Percentiles rank a stretch among this genome's conserved stretches.
phyloP scores from a whole-genome alignment of 2,888 invertebrate species.

The Agrilus biguttatus region DNA sequence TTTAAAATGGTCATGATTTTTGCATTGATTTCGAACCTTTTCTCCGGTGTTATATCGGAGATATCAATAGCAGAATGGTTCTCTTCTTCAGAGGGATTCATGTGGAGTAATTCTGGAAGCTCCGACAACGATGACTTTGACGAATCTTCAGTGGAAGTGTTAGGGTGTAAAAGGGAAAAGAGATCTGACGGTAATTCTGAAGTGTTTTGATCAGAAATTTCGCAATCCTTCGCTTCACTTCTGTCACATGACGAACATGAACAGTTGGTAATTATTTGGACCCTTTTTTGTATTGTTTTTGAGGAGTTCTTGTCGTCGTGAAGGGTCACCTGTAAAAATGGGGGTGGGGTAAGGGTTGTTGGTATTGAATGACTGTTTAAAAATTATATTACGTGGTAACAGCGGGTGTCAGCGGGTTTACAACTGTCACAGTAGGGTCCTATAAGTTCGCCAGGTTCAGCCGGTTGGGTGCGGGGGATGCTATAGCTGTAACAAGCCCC shows the following conservation, averaged over 20 bases:
- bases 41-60: conserved; percentile 12
- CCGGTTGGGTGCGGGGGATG: conserved; percentile 51
- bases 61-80: conserved; percentile 5
- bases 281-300: conserved; percentile 40
- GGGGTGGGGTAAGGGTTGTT: too few species aligned
- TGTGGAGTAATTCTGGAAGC: conserved; percentile 19
- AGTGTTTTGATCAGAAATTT: conserved; percentile 33
- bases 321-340: conserved; percentile 36
- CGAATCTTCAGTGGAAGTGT: conserved; percentile 9
- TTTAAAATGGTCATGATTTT: conserved; percentile 19
- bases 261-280: conserved; percentile 52
- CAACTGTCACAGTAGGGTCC: conserved; percentile 57
- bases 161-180: conserved; percentile 19
- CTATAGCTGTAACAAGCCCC: conserved; percentile 59
- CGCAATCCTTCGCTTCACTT: conserved; percentile 30
- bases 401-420: conserved; percentile 46
- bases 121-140: conserved; percentile 14
- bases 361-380: too few species aligned
- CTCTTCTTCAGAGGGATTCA: conserved; percentile 1
- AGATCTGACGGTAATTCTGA: conserved; percentile 29
- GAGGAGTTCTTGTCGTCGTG: conserved; percentile 37
- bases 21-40: conserved; percentile 15
- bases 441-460: conserved; percentile 47
- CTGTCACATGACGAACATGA: conserved; percentile 47
- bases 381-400: conserved; percentile 41